These are phyloP conservation scores for Resseliella maxima DNA, from an alignment of 2,888 invertebrate genomes.

Conservation along the genomic window DNA sequence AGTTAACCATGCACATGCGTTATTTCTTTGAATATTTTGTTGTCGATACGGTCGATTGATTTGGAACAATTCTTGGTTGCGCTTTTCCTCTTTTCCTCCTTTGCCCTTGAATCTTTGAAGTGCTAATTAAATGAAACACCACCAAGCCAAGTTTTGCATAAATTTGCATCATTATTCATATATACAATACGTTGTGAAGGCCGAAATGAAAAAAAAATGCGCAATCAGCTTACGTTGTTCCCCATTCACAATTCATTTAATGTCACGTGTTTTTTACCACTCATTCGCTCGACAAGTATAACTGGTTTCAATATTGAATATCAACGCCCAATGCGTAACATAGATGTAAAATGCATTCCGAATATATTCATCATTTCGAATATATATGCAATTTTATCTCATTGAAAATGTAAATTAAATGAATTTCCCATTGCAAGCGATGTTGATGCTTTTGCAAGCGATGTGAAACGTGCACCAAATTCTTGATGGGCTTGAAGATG, in stretches of 20 bases:
- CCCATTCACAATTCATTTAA: not conserved
- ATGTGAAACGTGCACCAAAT: not conserved
- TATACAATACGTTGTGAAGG: not conserved
- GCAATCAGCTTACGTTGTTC: not conserved
- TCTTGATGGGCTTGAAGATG: not conserved
- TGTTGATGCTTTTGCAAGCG: not conserved
- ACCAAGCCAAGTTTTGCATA: not conserved
- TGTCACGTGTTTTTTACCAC: not conserved
- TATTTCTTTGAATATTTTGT: no score
- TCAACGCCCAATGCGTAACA: not conserved
- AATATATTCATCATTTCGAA: not conserved
- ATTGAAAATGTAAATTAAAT: constrained; percentile 41
- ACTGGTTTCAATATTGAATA: not conserved
- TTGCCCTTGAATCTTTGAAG: no score
- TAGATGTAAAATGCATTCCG: not conserved
- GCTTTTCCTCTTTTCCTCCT: no score
- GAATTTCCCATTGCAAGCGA: not conserved
- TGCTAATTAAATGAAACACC: not conserved
- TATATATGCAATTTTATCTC: not conserved
- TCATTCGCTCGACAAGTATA: not conserved
- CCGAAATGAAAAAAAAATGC: not conserved
- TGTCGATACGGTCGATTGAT: no score
- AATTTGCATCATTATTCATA: not conserved
- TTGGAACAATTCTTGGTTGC: no score
- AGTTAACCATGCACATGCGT: no score